Base-by-base conservation (phyloP, 2,113 vertebrate genomes). In the Gallinago media region DNA sequence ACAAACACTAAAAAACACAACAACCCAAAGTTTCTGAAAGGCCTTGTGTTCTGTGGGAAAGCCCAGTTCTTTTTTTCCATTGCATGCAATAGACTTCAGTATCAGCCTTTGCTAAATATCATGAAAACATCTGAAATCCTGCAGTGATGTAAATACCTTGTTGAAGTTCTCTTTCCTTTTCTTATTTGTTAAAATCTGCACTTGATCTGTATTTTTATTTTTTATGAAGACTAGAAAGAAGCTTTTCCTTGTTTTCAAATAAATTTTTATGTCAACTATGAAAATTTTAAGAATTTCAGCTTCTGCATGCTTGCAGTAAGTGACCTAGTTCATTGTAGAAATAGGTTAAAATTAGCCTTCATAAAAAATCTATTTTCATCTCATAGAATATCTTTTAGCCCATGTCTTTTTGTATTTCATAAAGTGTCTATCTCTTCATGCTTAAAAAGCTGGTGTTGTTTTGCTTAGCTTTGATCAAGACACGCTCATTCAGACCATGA, bases 381-480 rank as follows among this genome's bases (percentile, higher is more conserved):
- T 95, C 42, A 92, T 56, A 72, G 31, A 79, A 42, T 86, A 88
- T 96, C 27, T 92, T 95, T 97, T 88, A 75, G 77, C 27, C 56
- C 6, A 8, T 12, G 59, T 97, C 94, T 90, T 97, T 88, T 72
- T 71, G 32, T 80, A 68, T 96, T 97, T 97, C 50, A 90, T 83
- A 79, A 96, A 91, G n/a, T 78, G 74, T 73, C 52, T 86, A 18
- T 97, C 85, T 97, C 90, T 91, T 71, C 68, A 32, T 83, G 82
- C 81, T 83, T 95, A 85, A 92, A 94, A 90, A 85, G 59, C 78
- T 83, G 46, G 34, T 66, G 44, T 89, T 95, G 56, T 93, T 97
- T 94, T 80, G 58, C 65, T 92, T 87, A 84, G 75, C 94, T 97
- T 97, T 97, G 87, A 97, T 97, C 95, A 92, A 93, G 95, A 94